Percentiles rank a stretch among this genome's conserved stretches.
Evolutionary conservation across 1,140 invertebrate species (phyloP).

Genomic region (Cyrtorhinus lividipennis): DNA sequence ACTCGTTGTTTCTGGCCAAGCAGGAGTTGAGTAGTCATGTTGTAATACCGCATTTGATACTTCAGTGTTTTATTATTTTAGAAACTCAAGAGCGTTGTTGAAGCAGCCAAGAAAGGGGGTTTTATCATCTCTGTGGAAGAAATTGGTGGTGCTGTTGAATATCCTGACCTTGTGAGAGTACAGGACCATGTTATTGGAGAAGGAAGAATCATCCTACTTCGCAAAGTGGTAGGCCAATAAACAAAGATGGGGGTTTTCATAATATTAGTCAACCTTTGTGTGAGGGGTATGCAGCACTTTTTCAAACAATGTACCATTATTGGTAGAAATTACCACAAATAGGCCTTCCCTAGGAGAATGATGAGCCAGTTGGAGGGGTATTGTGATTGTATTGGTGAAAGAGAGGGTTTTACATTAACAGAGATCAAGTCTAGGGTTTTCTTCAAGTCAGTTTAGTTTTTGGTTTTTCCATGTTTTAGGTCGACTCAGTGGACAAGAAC

Average conservation of each 20-base stretch:
- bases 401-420: too few relatives aligned
- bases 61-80: background rate
- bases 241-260: background rate
- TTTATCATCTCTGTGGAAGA: constrained; percentile 36
- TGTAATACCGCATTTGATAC: background rate
- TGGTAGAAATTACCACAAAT: too few relatives aligned
- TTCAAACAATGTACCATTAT: too few relatives aligned
- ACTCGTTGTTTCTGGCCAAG: background rate
- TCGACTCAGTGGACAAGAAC: background rate
- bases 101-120: constrained; percentile 30
- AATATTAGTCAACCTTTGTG: background rate
- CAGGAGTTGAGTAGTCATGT: constrained; percentile 5
- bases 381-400: too few relatives aligned
- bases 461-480: background rate
- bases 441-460: background rate
- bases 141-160: constrained; percentile 19
- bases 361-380: too few relatives aligned
- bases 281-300: too few relatives aligned
- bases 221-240: constrained; percentile 19
- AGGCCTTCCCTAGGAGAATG: too few relatives aligned
- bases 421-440: background rate
- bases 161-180: constrained; percentile 6
- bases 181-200: constrained; percentile 12
- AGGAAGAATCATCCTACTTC: constrained; percentile 21
- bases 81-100: constrained; percentile 27